Evolutionary conservation across 2,113 vertebrate species (phyloP).

Genomic region (Mormyrus lacerda): DNA sequence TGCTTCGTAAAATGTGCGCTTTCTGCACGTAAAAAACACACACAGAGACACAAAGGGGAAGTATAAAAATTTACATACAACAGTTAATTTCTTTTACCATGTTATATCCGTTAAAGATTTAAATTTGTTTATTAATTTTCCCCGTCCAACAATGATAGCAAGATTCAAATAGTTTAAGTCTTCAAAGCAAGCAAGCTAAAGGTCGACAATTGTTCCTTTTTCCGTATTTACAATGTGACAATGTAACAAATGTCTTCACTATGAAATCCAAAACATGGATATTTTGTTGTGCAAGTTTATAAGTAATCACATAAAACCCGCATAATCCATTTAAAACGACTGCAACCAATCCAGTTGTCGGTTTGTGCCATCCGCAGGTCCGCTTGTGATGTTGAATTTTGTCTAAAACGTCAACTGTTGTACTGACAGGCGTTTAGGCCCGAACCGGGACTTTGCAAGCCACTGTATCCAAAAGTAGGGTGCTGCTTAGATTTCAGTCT

Average conservation of each 20-base stretch:
- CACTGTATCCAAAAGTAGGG: conserved; percentile 91
- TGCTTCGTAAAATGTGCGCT: conserved; percentile 24
- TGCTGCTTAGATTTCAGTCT: conserved; percentile 98
- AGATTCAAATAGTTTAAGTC: conserved; percentile 25
- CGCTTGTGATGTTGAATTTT: conserved; percentile 22
- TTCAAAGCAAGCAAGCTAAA: conserved; percentile 39
- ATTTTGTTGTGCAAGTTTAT: conserved; percentile 70
- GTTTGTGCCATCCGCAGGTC: conserved; percentile 51
- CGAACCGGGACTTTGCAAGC: conserved; percentile 84
- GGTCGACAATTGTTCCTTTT: conserved; percentile 35
- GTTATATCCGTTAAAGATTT: conserved; percentile 27
- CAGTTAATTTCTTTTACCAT: conserved; percentile 27
- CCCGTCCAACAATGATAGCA: conserved; percentile 24
- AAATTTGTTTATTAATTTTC: conserved; percentile 23
- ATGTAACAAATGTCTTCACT: conserved; percentile 57
- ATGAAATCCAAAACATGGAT: conserved; percentile 50
- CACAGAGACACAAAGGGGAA: conserved; percentile 48
- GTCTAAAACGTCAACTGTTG: conserved; percentile 82
- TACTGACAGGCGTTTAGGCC: conserved; percentile 96
- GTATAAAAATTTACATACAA: conserved; percentile 36
- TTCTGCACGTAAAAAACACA: conserved; percentile 33
- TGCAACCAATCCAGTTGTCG: conserved; percentile 82
- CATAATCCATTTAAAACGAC: conserved; percentile 76
- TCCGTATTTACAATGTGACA: conserved; percentile 57
- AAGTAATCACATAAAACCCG: conserved; percentile 77